Percentiles rank a stretch among this genome's conserved stretches.
These are phyloP conservation scores for Microtus pennsylvanicus DNA, from an alignment of 2,113 vertebrate species.

Conservation along the genomic window DNA sequence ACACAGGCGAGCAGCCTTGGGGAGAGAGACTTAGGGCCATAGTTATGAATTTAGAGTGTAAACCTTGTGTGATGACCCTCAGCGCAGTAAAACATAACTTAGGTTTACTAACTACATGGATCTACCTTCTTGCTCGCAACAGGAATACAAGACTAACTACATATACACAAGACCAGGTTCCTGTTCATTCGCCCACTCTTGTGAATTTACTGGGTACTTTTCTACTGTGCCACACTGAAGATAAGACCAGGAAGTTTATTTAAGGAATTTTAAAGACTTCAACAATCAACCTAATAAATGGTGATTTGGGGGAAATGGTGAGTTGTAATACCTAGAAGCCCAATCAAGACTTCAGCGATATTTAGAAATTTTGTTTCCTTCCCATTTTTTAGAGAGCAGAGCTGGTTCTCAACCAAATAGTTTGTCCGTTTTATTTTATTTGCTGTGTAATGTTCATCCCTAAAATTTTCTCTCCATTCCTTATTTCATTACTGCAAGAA, in stretches of 20 bases:
- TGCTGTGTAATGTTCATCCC: background rate
- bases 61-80: too few relatives aligned
- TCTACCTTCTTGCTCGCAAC: background rate
- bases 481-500: constrained; percentile 56
- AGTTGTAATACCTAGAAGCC: constrained; percentile 6
- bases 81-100: background rate
- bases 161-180: background rate
- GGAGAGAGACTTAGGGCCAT: background rate
- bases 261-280: constrained; percentile 23
- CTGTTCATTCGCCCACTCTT: background rate
- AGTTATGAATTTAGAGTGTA: too few relatives aligned
- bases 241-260: background rate
- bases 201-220: background rate
- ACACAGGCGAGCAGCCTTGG: background rate
- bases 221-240: background rate
- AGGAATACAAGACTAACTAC: background rate
- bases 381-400: constrained; percentile 32
- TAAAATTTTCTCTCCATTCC: background rate
- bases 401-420: background rate
- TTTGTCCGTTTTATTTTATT: constrained; percentile 25
- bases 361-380: background rate
- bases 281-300: background rate
- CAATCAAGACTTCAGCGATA: background rate
- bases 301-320: background rate
- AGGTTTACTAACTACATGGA: background rate